Evolutionary conservation across 1,140 invertebrate species (phyloP), one percentile per base, ranked within the genome.

Genomic region (Zaprionus tsacasi): DNA sequence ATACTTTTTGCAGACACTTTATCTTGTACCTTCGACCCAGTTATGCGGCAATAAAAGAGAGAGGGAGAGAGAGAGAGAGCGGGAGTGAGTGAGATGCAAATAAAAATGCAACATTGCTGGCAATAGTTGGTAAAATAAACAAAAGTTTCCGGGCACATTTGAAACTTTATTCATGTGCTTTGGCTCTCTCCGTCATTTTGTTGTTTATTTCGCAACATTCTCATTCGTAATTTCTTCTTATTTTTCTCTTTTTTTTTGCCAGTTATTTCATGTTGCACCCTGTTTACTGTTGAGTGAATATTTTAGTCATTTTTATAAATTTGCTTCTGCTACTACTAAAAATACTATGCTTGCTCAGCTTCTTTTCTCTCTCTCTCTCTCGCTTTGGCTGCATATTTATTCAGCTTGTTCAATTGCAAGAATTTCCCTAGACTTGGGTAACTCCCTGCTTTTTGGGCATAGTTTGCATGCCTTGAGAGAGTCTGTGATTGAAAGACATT

Each of bases 401-500:
- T 50, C 67, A 36, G 48, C 65, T 40, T 68, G 59, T 79, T 75
- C 71, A 77, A 77, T 73, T 69, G 74, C 33, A 68, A 61, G 70
- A 74, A 55, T 64, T 56, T 43, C 45, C 30, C 56, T 60, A 67
- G 40, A 50, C 43, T 33, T 38, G 58, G 58, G 40, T 36, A 60
- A 38, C 17, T 60, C 57, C 15, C 40, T 15, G 13, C 6, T 55
- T 78, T 57, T 70, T 63, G 17, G 15, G 45, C 52, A 76, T 76
- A 76, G 59, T 71, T 70, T 76, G 73, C 73, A 76, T 76, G 68
- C 73, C 55, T 36, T 45, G 36, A 2, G n/a, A 58, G 60, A 52
- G 56, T 70, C 65, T 55, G 73, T 76, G 79, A 81, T 81, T 81
- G 79, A 80, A 80, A 80, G 78, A 60, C 72, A 81, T 81, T 80